Evolutionary conservation across 2,113 vertebrate species (phyloP).

Genomic region (Sprattus sprattus): DNA sequence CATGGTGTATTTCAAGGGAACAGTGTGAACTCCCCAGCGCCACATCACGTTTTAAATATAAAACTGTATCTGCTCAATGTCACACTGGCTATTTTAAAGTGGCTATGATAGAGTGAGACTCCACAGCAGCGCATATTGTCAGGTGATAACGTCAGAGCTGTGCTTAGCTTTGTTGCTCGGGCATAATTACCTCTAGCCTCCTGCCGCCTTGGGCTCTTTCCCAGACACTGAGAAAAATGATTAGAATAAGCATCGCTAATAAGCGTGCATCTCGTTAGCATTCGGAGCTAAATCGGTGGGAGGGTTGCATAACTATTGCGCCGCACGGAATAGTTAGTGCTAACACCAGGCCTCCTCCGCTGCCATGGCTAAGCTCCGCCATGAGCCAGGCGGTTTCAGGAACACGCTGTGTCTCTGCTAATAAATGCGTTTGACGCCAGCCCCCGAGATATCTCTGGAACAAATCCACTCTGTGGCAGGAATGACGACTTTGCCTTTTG

Average conservation of each 20-base stretch:
- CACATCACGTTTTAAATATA: not conserved
- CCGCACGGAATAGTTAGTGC: not conserved
- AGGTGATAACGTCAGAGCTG: not conserved
- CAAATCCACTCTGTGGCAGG: conserved; percentile 10
- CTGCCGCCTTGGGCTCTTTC: not conserved
- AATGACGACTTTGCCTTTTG: conserved; percentile 15
- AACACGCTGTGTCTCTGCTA: conserved; percentile 19
- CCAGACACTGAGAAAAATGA: conserved; percentile 15
- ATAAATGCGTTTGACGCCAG: conserved; percentile 31
- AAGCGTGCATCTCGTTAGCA: not conserved
- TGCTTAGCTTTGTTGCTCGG: not conserved
- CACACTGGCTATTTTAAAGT: conserved; percentile 7
- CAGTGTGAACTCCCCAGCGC: not conserved
- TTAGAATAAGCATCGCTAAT: not conserved
- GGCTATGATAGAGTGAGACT: not conserved
- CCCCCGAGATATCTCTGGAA: conserved; percentile 34
- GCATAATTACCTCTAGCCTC: not conserved
- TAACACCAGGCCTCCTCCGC: not conserved
- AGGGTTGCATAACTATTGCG: not conserved
- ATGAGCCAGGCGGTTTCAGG: not conserved
- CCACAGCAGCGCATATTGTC: conserved; percentile 9
- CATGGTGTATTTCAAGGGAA: not conserved
- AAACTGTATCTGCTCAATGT: not conserved
- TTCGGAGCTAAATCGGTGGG: not conserved
- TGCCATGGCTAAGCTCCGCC: not conserved